A percentile compares a stretch with the other conserved stretches of the same genome.
Evolutionary conservation across 2,113 vertebrate species (phyloP).

Genomic region (Bothrops jararaca): DNA sequence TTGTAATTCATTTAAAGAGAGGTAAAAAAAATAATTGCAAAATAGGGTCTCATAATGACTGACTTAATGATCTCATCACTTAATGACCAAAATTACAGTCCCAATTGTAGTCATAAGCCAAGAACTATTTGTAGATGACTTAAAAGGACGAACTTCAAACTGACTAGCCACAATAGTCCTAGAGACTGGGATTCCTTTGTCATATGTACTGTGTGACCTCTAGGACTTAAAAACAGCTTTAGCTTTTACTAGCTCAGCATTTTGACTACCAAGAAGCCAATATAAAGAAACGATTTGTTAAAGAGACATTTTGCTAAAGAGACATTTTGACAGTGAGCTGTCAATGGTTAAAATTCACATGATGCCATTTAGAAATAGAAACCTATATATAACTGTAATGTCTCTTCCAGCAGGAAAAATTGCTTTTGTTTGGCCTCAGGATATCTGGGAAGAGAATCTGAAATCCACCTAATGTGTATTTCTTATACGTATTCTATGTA

Average conservation of each 20-base stretch:
- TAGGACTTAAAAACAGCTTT: constrained; percentile 24
- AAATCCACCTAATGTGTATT: constrained; percentile 6
- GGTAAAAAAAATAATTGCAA: not conserved
- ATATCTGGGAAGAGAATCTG: constrained; percentile 11
- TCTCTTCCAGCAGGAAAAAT: constrained; percentile 15
- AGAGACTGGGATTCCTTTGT: not conserved
- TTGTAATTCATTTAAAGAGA: not conserved
- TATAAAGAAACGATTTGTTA: constrained; percentile 37
- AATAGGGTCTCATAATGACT: not conserved
- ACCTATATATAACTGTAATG: constrained; percentile 10
- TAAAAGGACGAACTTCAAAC: not conserved
- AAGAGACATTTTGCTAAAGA: constrained; percentile 15
- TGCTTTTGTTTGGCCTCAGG: not conserved
- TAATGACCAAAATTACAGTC: not conserved
- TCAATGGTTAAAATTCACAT: constrained; percentile 4
- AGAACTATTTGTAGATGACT: not conserved
- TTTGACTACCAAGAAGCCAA: constrained; percentile 37
- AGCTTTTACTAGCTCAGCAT: constrained; percentile 9
- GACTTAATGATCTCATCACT: not conserved
- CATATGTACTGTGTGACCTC: not conserved
- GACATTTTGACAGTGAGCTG: constrained; percentile 6
- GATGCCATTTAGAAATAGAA: constrained; percentile 36
- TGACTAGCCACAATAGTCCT: not conserved
- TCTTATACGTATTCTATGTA: not conserved
- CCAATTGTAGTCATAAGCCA: not conserved